These are phyloP conservation scores for Synanceia verrucosa DNA, from an alignment of 2,797 vertebrate species.

Conservation along the genomic window DNA sequence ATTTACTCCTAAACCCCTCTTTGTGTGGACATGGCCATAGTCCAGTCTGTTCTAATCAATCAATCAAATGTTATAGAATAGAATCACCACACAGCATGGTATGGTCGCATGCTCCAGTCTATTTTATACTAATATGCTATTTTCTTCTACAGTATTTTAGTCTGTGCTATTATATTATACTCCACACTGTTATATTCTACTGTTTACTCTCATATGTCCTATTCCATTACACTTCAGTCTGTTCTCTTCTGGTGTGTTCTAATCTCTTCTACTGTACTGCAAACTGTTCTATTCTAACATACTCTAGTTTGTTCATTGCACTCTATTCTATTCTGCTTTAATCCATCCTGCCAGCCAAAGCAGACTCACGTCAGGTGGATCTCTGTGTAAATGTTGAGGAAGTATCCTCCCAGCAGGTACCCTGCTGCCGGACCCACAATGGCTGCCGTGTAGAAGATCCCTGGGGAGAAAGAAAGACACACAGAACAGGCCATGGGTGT, in stretches of 20 bases:
- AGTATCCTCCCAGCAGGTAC: conserved; percentile 93
- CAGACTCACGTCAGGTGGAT: conserved; percentile 87
- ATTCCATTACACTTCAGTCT: not conserved
- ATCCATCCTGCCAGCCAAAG: not conserved
- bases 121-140: not conserved
- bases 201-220: not conserved
- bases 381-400: conserved; percentile 93
- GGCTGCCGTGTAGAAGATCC: conserved; percentile 94
- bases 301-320: not conserved
- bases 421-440: conserved; percentile 95
- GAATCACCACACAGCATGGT: too few species aligned
- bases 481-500: conserved; percentile 31
- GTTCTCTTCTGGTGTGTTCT: not conserved
- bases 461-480: conserved; percentile 68
- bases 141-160: not conserved
- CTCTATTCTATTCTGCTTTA: not conserved
- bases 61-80: too few species aligned
- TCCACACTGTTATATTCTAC: not conserved
- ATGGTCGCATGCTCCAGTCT: too few species aligned
- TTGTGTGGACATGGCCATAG: too few species aligned
- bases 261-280: not conserved
- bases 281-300: not conserved
- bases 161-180: not conserved
- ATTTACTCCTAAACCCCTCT: too few species aligned
- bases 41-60: too few species aligned